These are phyloP conservation scores for Dallia pectoralis DNA, from an alignment of 2,797 vertebrate species.

Conservation along the genomic window DNA sequence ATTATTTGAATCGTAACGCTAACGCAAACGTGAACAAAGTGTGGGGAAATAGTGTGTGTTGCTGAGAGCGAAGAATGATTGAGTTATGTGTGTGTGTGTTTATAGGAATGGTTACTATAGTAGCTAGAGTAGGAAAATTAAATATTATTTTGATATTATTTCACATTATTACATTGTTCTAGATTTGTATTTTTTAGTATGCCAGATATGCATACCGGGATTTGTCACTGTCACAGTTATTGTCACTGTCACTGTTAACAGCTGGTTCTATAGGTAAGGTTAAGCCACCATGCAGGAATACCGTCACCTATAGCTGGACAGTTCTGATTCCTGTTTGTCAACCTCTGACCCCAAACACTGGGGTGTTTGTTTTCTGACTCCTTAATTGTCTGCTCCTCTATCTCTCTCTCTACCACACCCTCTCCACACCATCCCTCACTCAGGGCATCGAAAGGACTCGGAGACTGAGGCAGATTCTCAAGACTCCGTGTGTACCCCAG, in stretches of 20 bases:
- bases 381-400: neutral
- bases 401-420: neutral
- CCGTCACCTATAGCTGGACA: conserved; percentile 73
- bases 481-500: conserved; percentile 47
- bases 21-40: neutral
- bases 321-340: conserved; percentile 77
- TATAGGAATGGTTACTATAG: neutral
- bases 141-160: too few relatives aligned
- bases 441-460: conserved; percentile 12
- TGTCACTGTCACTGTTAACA: too few relatives aligned
- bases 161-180: too few relatives aligned
- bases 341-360: conserved; percentile 60
- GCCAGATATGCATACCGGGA: too few relatives aligned
- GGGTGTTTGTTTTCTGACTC: conserved; percentile 61
- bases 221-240: too few relatives aligned
- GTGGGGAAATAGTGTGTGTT: neutral
- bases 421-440: conserved; percentile 17
- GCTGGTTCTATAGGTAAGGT: conserved; percentile 49
- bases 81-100: conserved; percentile 8
- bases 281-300: conserved; percentile 62
- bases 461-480: conserved; percentile 58
- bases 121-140: too few relatives aligned
- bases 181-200: too few relatives aligned
- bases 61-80: neutral
- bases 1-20: neutral